These are phyloP conservation scores for Tursiops truncatus DNA, from an alignment of 2,113 vertebrate genomes.

Conservation along the genomic window DNA sequence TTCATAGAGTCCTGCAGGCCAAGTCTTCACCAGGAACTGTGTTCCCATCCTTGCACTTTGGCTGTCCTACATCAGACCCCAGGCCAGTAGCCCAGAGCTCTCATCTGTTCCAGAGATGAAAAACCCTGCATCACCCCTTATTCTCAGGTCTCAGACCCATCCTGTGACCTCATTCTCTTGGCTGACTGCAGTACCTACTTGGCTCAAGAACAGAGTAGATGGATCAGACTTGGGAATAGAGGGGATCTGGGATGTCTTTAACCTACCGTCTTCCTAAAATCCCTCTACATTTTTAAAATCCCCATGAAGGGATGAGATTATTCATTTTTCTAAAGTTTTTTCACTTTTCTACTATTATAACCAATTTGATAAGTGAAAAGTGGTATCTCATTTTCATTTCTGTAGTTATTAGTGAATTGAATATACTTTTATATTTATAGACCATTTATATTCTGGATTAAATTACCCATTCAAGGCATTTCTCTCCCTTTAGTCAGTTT, in stretches of 20 bases:
- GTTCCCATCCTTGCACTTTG: neutral
- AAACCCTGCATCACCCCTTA: neutral
- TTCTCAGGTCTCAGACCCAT: neutral
- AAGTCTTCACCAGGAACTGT: neutral
- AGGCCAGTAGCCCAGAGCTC: neutral
- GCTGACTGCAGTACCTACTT: neutral
- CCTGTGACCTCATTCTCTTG: neutral
- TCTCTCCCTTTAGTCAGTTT: neutral
- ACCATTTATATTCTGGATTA: slow-evolving; percentile 7
- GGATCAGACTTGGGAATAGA: neutral
- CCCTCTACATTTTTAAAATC: slow-evolving; percentile 10
- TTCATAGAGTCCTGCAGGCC: neutral
- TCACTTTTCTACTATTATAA: slow-evolving; percentile 5
- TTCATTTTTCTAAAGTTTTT: slow-evolving; percentile 37
- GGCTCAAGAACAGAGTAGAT: neutral
- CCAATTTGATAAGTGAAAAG: slow-evolving; percentile 31
- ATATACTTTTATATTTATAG: slow-evolving; percentile 45
- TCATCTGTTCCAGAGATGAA: neutral
- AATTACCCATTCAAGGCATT: slow-evolving; percentile 16
- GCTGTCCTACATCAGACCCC: neutral
- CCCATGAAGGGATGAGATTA: neutral
- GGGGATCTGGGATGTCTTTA: neutral
- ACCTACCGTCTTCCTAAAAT: neutral
- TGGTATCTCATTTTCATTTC: slow-evolving; percentile 41
- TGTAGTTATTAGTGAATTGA: slow-evolving; percentile 41